Base-by-base conservation (phyloP, 2,888 invertebrate species). In the Agonopterix alstromeriana region DNA sequence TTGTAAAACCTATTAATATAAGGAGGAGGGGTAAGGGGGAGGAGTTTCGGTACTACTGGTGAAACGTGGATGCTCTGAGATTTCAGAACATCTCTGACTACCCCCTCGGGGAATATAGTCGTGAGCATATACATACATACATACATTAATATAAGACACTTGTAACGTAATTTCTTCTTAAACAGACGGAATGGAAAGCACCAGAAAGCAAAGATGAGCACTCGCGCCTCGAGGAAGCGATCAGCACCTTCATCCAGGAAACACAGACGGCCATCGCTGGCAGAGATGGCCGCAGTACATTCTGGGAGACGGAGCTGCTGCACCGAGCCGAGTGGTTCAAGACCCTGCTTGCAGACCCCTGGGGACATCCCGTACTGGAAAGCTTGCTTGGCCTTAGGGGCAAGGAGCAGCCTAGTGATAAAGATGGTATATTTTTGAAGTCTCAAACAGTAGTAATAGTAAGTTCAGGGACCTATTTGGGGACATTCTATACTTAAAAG, bases 271-370 rank as follows among this genome's bases (percentile, higher is more conserved):
- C 85, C 53, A 57, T 72, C 56, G 58, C 71, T 57, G 59, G 67
- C 63, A 65, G 77, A 61, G 61, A 82, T 77, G 82, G 90, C 73
- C 51, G 42, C 44, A 52, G 52, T 1, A 70, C 63, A 1, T 52
- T 53, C 0, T 86, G 83, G 85, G 81, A 81, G 69, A 45, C 12
- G 1, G 71, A 73, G 69, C 72, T 92, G 61, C 81, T 90, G 64
- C 82, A 87, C 58, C 82, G 90, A 52, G 91, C 90, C 48, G 80
- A 87, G 65, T 92, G 91, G 92, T 91, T 90, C 67, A 86, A 82
- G 62, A 70, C 68, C 43, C 77, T 85, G 48, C 76, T 90, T 53
- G 71, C 74, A 44, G 87, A 89, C 56, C 88, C 91, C 40, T 90
- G 91, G 87, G 91, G 90, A 1, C 87, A 88, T 61, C 87, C 89